These are phyloP conservation scores for Pelochelys cantorii DNA, from an alignment of 2,797 vertebrate genomes.

Conservation along the genomic window DNA sequence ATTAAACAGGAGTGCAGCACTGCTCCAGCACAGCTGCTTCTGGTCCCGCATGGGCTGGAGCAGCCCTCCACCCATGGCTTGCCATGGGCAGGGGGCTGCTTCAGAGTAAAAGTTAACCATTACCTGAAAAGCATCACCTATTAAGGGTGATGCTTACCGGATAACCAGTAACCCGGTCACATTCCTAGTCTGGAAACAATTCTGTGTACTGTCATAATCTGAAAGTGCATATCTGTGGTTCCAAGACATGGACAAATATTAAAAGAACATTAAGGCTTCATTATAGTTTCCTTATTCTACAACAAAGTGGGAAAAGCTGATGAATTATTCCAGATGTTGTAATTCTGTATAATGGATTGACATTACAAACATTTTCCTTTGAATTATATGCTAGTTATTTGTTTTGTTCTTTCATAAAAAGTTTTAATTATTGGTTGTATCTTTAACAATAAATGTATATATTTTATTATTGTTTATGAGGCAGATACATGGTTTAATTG, in stretches of 20 bases:
- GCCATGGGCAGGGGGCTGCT: too few relatives aligned
- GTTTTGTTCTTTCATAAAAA: background rate
- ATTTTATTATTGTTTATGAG: background rate
- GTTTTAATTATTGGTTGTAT: background rate
- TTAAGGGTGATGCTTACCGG: too few relatives aligned
- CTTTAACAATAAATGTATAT: background rate
- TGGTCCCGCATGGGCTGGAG: too few relatives aligned
- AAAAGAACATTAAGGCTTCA: background rate
- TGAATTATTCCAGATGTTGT: background rate
- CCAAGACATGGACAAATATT: too few relatives aligned
- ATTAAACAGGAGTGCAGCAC: too few relatives aligned
- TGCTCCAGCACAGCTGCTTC: too few relatives aligned
- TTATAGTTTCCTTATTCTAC: background rate
- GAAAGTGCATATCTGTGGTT: too few relatives aligned
- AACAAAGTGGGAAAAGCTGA: constrained; percentile 13
- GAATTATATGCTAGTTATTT: background rate
- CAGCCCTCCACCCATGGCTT: too few relatives aligned
- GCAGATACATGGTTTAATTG: background rate
- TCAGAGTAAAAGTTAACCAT: too few relatives aligned
- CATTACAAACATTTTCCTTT: background rate
- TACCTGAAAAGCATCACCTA: too few relatives aligned
- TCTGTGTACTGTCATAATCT: fast-evolving
- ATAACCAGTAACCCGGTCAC: too few relatives aligned
- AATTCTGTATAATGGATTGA: fast-evolving
- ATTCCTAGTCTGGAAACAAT: background rate